Base-by-base conservation (phyloP, 2,113 vertebrate genomes). In the Raja brachyura region DNA sequence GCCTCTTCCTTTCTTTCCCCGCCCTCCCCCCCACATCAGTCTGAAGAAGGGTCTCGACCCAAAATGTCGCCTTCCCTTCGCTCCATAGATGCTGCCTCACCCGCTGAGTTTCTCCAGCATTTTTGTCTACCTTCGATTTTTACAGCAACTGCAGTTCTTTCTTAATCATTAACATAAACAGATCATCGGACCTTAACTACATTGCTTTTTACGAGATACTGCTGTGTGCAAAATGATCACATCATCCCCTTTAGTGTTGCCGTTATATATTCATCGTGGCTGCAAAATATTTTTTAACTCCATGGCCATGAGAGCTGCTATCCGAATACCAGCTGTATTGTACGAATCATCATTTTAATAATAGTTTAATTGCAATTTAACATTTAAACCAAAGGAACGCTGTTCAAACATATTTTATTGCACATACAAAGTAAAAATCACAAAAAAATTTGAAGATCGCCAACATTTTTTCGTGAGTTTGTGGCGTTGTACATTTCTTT, bases 391-490 rank as follows among this genome's bases (percentile, higher is more conserved):
- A 73, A 39, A 4, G 5, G 59, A 48, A 5, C 22, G 22, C 68
- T 73, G 48, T 48, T 5, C 10, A 73, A 73, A 92, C 33, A 92
- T 31, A 68, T 63, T 88, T 88, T 63, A 92, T 92, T 92, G 33
- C 66, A 25, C 66, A 73, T 74, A 48, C 39, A 73, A 22, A 14
- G 66, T 63, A 31, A 18, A 59, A 31, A 4, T 54, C 90, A 73
- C 22, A 73, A 14, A 6, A 73, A 92, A 33, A 92, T 3, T 73
- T 54, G 0, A 90, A 0, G 88, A 68, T 70, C 39, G 68, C 14
- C 66, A 92, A 92, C 39, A 54, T 25, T 66, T 92, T 48, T 18
- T 22, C 18, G 33, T 6, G 9, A 92, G 31, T 22, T 92, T 4
- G 73, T 7, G 33, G 77, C 8, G 31, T 28, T 7, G 9, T n/a